phyloP scores from a whole-genome alignment of 1,140 invertebrate species.

The Heterodera schachtii region DNA sequence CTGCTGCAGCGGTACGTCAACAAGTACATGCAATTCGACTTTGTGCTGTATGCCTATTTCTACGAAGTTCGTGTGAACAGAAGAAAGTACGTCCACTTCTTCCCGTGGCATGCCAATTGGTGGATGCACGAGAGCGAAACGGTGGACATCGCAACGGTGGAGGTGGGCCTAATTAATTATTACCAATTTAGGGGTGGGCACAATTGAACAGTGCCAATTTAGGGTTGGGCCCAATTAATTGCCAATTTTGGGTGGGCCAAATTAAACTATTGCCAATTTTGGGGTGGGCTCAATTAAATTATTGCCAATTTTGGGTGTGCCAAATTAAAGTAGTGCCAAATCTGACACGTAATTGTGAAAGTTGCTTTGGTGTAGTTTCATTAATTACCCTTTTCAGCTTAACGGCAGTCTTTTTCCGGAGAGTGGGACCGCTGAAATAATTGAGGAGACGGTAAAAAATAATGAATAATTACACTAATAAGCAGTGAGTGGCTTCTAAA shows the following conservation, averaged over 20 bases:
- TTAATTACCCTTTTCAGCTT: not conserved
- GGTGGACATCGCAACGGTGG: not conserved
- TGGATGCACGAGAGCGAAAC: not conserved
- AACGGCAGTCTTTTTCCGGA: not conserved
- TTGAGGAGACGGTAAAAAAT: not conserved
- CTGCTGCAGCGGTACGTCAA: not conserved
- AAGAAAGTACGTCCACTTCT: not conserved
- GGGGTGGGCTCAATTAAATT: too few species aligned
- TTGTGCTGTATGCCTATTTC: not conserved
- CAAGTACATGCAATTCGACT: not conserved
- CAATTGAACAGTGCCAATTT: too few species aligned
- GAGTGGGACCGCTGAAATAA: not conserved
- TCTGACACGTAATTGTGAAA: not conserved
- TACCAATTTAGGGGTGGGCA: not conserved
- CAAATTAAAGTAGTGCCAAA: not conserved
- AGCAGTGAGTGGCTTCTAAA: too few species aligned
- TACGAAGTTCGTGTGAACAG: not conserved
- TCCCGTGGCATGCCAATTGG: not conserved
- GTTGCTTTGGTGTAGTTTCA: not conserved
- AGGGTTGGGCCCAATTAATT: too few species aligned
- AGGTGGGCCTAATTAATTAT: not conserved
- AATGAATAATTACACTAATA: too few species aligned
- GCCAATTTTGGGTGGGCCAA: too few species aligned
- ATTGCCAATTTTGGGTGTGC: not conserved
- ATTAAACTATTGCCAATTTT: too few species aligned